Evolutionary conservation across 2,797 vertebrate genomes (phyloP), one percentile per base, ranked within the genome.

Genomic region (Sciurus vulgaris): DNA sequence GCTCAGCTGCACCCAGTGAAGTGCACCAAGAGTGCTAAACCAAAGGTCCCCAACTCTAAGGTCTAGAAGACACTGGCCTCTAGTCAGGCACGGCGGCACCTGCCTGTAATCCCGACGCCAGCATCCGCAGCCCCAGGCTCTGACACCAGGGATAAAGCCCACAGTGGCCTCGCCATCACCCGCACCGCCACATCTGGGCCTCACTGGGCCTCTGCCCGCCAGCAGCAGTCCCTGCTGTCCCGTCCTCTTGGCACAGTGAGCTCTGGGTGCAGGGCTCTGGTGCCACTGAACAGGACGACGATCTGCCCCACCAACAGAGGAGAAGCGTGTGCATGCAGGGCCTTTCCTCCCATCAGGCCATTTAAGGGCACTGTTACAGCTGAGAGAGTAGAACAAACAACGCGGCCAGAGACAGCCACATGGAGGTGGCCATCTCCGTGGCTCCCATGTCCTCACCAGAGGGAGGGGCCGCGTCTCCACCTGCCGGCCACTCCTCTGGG

Each of bases 391-490:
- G 7, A 84, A 67, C 76, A 73, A 59, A 83, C 74, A 33, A 3
- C 9, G 11, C 18, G 51, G 14, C 69, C 54, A 73, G 83, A 41
- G 54, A 33, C 17, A 86, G 30, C n/a, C 30, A 35, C n/a, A 1
- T 33, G 17, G 14, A 33, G 0, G 2, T 26, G 3, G n/a, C 30
- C 7, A 1, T 15, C 69, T 20, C 38, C 10, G 0, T 0, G 1
- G 13, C 9, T 38, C 65, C 69, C 47, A 17, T 0, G 1, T 11
- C 18, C n/a, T 49, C 33, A 13, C 2, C 1, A 26, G 26, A 70
- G 74, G 78, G 4, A 1, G 7, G 22, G 11, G 24, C 51, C 8
- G 6, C 0, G 3, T 22, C 84, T 73, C 76, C 49, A 44, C 47
- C 54, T 3, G 13, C 49, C 8, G 2, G 28, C 61, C 44, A 35